phyloP scores from a whole-genome alignment of 2,888 invertebrate genomes.

The Orthosia gothica region DNA sequence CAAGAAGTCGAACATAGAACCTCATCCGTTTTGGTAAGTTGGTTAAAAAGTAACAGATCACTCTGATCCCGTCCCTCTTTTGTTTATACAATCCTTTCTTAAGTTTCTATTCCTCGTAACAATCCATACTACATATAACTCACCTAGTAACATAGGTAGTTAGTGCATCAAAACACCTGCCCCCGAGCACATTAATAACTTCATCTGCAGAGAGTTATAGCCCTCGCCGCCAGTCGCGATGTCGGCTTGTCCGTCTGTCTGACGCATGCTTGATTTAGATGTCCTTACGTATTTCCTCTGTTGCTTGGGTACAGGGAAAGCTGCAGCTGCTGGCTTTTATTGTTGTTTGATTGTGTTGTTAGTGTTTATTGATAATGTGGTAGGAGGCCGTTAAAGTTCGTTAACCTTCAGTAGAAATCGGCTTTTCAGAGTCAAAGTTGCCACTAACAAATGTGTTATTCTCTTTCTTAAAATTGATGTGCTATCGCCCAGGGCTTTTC shows the following conservation, averaged over 20 bases:
- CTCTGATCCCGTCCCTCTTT: no score
- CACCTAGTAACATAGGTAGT: conserved; percentile 46
- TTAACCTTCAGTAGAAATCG: background rate
- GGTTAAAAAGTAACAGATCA: background rate
- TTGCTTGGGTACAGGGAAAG: conserved; percentile 46
- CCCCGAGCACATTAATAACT: conserved; percentile 81
- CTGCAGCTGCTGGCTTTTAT: conserved; percentile 7
- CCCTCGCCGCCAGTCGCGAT: conserved; percentile 72
- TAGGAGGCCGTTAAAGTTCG: no score
- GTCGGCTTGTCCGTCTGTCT: conserved; percentile 78
- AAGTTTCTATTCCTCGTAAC: background rate
- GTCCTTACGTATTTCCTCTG: conserved; percentile 77
- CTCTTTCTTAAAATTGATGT: no score
- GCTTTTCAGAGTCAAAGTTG: background rate
- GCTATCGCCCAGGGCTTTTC: background rate
- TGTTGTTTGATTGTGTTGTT: conserved; percentile 2
- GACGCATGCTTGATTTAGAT: conserved; percentile 83
- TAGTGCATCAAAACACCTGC: conserved; percentile 63
- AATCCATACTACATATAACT: conserved; percentile 14
- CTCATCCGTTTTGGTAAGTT: no score
- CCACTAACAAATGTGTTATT: background rate
- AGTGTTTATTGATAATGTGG: background rate
- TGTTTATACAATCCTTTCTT: no score
- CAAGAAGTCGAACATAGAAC: no score
- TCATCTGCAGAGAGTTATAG: conserved; percentile 80